Percentiles rank a stretch among this genome's conserved stretches.
These are phyloP conservation scores for Coregonus ussuriensis DNA, from an alignment of 2,797 vertebrate species.

Conservation along the genomic window DNA sequence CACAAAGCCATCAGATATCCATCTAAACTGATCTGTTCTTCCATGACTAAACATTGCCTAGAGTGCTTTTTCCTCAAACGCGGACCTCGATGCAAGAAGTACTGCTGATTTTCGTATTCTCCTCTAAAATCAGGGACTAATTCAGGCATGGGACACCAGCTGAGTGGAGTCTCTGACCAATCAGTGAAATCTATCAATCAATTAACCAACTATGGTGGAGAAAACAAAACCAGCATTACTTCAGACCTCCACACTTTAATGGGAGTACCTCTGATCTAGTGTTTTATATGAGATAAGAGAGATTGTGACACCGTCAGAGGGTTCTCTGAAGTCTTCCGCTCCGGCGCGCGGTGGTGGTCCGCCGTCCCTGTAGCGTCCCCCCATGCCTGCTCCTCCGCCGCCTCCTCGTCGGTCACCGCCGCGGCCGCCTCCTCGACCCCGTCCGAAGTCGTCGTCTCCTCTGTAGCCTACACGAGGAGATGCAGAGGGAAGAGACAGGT, in stretches of 20 bases:
- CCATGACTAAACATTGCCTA: too few species aligned
- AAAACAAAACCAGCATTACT: neutral
- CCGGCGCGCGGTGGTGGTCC: slow-evolving; percentile 83
- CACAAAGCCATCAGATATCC: too few species aligned
- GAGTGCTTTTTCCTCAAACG: neutral
- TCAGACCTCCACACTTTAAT: neutral
- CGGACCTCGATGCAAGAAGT: neutral
- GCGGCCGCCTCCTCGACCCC: slow-evolving; percentile 84
- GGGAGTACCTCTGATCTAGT: neutral
- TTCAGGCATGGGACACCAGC: neutral
- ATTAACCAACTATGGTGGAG: neutral
- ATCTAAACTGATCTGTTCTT: too few species aligned
- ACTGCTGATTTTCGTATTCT: neutral
- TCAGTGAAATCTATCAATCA: too few species aligned
- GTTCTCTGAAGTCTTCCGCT: slow-evolving; percentile 93
- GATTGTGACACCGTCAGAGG: slow-evolving; percentile 86
- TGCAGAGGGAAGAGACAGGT: neutral
- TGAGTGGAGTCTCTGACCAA: too few species aligned
- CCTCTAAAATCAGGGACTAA: neutral
- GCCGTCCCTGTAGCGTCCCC: slow-evolving; percentile 86
- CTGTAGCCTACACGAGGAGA: slow-evolving; percentile 73
- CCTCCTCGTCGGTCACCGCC: slow-evolving; percentile 75
- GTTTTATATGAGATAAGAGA: neutral
- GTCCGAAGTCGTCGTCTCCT: slow-evolving; percentile 88
- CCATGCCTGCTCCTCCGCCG: slow-evolving; percentile 46